phyloP scores from a whole-genome alignment of 64 coral and sea anemone genomes.

The Montipora sp. region DNA sequence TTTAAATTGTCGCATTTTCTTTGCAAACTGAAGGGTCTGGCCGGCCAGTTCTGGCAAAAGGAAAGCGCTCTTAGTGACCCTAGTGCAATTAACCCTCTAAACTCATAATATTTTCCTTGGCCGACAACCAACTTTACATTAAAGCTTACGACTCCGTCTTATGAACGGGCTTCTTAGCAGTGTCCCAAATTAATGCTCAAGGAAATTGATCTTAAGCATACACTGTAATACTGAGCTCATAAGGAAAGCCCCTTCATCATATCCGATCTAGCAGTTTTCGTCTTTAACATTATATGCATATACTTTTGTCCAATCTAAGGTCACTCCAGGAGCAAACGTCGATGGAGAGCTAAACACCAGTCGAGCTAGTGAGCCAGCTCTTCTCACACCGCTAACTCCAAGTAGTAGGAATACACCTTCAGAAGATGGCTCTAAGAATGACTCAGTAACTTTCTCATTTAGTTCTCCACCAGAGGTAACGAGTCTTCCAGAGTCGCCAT shows the following conservation, averaged over 20 bases:
- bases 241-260: not conserved
- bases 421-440: conserved; percentile 25
- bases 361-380: conserved; percentile 19
- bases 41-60: too few relatives aligned
- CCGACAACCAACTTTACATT: too few relatives aligned
- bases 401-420: conserved; percentile 42
- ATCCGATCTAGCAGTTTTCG: not conserved
- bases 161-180: too few relatives aligned
- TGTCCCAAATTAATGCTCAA: too few relatives aligned
- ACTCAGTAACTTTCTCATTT: conserved; percentile 7
- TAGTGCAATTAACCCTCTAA: too few relatives aligned
- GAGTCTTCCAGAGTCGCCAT: conserved; percentile 10
- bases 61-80: too few relatives aligned
- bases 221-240: not conserved
- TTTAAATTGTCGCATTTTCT: too few relatives aligned
- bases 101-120: too few relatives aligned
- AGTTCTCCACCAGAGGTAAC: not conserved
- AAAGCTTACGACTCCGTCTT: too few relatives aligned
- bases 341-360: not conserved
- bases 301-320: conserved; percentile 6
- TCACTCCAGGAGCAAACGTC: conserved; percentile 43
- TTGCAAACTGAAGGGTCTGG: too few relatives aligned
- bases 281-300: not conserved
- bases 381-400: conserved; percentile 56
- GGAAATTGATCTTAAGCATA: too few relatives aligned